Conservation (phyloP, 2,888 invertebrate species). For the Heliothis peltigera region DNA sequence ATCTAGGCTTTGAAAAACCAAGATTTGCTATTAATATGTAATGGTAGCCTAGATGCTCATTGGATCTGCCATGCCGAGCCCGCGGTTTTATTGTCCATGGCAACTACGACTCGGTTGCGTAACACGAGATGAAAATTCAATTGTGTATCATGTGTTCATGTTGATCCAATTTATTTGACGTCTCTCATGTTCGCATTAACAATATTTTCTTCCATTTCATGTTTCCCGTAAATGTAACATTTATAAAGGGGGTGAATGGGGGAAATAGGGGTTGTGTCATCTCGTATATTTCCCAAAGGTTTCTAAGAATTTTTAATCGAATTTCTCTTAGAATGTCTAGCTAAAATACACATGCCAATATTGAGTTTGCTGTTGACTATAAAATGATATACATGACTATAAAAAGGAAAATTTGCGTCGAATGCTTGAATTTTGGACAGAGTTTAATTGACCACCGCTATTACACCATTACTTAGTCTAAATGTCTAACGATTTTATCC, state of each 20-base stretch:
- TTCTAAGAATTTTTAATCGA: slow-evolving; percentile 1
- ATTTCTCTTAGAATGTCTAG: slow-evolving; percentile 11
- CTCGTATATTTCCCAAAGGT: slow-evolving; percentile 9
- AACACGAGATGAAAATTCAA: slow-evolving; percentile 16
- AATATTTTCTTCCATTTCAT: slow-evolving; percentile 10
- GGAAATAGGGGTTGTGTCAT: neutral
- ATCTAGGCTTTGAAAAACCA: neutral
- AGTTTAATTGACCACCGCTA: no score
- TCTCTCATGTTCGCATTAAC: neutral
- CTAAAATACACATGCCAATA: no score
- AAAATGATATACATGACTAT: no score
- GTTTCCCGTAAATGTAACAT: slow-evolving; percentile 2
- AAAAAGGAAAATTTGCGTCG: no score
- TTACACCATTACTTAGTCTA: no score
- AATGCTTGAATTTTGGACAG: no score
- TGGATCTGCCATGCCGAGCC: neutral
- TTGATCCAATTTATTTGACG: slow-evolving; percentile 33
- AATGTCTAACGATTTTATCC: neutral
- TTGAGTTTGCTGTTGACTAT: no score
- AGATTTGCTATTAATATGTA: no score
- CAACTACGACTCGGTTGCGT: neutral
- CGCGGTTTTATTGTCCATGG: slow-evolving; percentile 1
- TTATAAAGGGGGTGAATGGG: neutral
- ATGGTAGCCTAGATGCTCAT: neutral
- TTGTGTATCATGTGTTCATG: slow-evolving; percentile 26